Evolutionary conservation across 2,113 vertebrate species (phyloP).

Genomic region (Eclectus roratus): DNA sequence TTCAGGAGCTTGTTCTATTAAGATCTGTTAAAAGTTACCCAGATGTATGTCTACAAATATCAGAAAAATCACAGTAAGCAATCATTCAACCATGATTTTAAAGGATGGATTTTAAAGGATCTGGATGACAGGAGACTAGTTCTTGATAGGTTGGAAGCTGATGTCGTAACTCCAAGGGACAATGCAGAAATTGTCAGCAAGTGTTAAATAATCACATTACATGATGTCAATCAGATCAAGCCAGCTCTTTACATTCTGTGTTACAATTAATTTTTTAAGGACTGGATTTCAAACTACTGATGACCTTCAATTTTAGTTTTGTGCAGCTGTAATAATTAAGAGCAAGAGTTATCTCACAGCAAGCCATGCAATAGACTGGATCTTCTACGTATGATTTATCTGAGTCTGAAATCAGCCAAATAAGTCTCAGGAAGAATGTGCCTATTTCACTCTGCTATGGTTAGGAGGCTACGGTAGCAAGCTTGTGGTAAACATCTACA

Average conservation of each 20-base stretch:
- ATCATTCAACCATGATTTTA: neutral
- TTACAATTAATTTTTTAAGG: neutral
- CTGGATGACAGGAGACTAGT: neutral
- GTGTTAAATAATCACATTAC: neutral
- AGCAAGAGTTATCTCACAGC: neutral
- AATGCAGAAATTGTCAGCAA: neutral
- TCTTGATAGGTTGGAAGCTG: neutral
- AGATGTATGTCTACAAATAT: neutral
- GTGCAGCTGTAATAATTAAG: neutral
- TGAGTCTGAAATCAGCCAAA: neutral
- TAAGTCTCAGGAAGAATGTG: neutral
- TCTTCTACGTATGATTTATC: neutral
- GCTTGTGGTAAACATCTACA: neutral
- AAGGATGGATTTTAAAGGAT: neutral
- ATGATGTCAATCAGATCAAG: neutral
- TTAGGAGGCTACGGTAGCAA: neutral
- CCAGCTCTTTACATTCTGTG: neutral
- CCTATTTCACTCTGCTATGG: neutral
- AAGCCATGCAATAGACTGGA: neutral
- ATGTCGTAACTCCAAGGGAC: neutral
- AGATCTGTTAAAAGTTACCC: neutral
- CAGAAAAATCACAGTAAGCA: neutral
- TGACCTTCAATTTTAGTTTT: neutral
- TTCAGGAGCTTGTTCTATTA: constrained; percentile 9
- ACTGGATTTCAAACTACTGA: neutral